Conservation (phyloP, 2,888 invertebrate species). For the Morinoia aosen region DNA sequence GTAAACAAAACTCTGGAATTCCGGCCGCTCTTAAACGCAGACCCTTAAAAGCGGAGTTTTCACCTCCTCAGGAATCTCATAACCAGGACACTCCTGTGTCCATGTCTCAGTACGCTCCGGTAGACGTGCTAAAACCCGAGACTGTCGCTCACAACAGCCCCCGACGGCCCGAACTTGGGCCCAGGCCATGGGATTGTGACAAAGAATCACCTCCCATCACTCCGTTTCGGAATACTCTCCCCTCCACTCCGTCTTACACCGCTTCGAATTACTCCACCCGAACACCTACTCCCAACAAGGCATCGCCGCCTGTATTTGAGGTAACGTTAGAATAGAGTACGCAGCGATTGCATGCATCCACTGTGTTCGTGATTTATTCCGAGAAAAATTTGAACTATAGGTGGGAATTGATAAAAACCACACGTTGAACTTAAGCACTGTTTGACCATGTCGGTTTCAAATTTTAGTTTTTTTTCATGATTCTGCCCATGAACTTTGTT, state of each 20-base stretch:
- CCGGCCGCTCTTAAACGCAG: background rate
- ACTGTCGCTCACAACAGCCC: background rate
- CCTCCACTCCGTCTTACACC: background rate
- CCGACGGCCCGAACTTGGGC: background rate
- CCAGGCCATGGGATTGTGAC: background rate
- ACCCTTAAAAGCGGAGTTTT: background rate
- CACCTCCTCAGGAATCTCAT: background rate
- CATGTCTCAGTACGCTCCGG: background rate
- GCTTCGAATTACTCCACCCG: background rate
- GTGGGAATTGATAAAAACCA: background rate
- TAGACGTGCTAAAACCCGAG: background rate
- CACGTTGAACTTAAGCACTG: too few species aligned
- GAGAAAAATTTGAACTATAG: background rate
- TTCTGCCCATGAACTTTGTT: too few species aligned
- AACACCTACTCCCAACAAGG: constrained; percentile 20
- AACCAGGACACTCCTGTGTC: background rate
- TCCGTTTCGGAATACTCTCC: background rate
- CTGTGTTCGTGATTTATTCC: background rate
- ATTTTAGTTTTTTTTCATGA: too few species aligned
- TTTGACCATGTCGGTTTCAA: too few species aligned
- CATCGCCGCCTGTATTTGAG: constrained; percentile 9
- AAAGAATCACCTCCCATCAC: background rate
- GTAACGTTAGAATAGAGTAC: background rate
- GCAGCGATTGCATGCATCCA: background rate
- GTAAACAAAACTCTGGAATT: background rate